These are phyloP conservation scores for Paratrypauchen microcephalus DNA, from an alignment of 2,797 vertebrate genomes.

Conservation along the genomic window DNA sequence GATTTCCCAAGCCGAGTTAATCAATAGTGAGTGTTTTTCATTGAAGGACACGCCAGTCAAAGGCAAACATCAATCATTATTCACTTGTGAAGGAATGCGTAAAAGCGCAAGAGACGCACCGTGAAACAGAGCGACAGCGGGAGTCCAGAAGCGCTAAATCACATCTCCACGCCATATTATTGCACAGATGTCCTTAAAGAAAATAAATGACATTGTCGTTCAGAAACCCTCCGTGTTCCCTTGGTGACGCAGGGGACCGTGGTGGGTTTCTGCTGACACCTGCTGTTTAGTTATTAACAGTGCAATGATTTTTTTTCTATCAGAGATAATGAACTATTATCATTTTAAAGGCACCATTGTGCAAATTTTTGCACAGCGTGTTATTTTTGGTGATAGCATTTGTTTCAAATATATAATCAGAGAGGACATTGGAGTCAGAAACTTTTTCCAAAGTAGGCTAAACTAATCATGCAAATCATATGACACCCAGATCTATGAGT, in stretches of 20 bases:
- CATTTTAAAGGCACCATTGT: too few species aligned
- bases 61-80: neutral
- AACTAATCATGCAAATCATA: neutral
- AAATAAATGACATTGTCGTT: conserved; percentile 8
- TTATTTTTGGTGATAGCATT: too few species aligned
- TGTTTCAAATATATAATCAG: neutral
- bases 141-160: too few species aligned
- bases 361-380: too few species aligned
- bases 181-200: neutral
- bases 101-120: neutral
- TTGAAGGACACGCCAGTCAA: conserved; percentile 6
- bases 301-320: neutral
- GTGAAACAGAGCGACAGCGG: neutral
- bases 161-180: neutral
- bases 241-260: conserved; percentile 1
- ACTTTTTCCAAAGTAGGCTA: neutral
- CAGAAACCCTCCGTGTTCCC: conserved; percentile 6
- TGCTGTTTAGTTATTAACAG: neutral
- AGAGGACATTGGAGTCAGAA: neutral
- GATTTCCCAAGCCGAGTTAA: conserved; percentile 9
- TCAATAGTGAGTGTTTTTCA: conserved; percentile 11
- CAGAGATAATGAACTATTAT: neutral
- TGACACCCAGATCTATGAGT: neutral
- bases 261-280: neutral
- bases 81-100: conserved; percentile 8